Conservation (phyloP, 2,113 vertebrate species). For the Silurus glanis region DNA sequence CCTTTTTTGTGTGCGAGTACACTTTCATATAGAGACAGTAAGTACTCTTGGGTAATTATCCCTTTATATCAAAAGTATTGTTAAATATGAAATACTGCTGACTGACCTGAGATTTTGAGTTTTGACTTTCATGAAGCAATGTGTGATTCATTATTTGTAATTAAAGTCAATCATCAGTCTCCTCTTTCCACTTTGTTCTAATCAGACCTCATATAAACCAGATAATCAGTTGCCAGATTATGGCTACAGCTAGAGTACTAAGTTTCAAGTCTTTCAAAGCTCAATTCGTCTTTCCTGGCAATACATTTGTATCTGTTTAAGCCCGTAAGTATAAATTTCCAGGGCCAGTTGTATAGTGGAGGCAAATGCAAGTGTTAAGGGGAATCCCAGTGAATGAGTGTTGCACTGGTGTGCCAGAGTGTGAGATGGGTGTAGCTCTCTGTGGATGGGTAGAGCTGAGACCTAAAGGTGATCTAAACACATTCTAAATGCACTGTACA, state of each 20-base stretch:
- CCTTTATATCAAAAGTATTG: neutral
- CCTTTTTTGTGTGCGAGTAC: no score
- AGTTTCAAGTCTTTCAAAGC: neutral
- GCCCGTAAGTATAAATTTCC: neutral
- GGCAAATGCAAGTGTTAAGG: neutral
- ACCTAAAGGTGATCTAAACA: neutral
- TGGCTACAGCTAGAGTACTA: neutral
- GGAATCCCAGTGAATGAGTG: neutral
- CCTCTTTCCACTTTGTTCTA: neutral
- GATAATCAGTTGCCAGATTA: neutral
- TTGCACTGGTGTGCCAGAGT: neutral
- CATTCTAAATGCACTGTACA: neutral
- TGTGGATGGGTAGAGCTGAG: neutral
- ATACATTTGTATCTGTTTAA: neutral
- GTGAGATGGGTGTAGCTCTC: no score
- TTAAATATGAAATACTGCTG: neutral
- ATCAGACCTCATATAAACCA: neutral
- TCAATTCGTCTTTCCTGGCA: neutral
- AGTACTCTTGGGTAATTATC: neutral
- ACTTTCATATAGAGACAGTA: no score
- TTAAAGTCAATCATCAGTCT: neutral
- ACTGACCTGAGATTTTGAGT: conserved; percentile 88
- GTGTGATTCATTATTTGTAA: neutral
- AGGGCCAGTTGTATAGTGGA: neutral
- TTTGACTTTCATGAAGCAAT: no score